phyloP scores from a whole-genome alignment of 2,113 vertebrate species.

The Apteryx owenii region DNA sequence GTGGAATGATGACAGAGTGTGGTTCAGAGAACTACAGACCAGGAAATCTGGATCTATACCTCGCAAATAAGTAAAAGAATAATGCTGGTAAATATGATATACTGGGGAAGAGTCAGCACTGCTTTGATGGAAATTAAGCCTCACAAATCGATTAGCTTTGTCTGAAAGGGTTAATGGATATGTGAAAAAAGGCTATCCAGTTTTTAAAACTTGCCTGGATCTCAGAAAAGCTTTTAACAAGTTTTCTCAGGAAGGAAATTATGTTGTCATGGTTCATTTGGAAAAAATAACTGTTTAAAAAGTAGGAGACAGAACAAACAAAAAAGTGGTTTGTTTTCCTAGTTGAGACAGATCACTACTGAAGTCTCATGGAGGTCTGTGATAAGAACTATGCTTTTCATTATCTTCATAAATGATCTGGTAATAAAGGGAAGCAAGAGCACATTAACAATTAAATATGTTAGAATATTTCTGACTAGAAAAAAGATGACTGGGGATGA shows the following conservation, averaged over 20 bases:
- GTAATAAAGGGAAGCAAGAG: background rate
- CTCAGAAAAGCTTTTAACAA: background rate
- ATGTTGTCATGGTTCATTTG: background rate
- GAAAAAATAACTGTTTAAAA: background rate
- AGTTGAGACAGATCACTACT: background rate
- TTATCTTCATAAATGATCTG: background rate
- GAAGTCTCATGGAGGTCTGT: background rate
- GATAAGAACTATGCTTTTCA: background rate
- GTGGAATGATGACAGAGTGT: background rate
- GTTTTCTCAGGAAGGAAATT: background rate
- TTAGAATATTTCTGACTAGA: background rate
- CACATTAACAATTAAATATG: fast-evolving
- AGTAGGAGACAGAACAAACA: background rate
- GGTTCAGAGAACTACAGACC: background rate
- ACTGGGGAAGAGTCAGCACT: background rate
- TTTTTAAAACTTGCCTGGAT: background rate
- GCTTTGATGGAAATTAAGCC: background rate
- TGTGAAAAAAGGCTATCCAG: background rate
- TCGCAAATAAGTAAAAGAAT: background rate
- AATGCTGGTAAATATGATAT: background rate
- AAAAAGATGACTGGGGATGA: background rate
- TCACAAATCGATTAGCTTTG: background rate
- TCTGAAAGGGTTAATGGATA: background rate
- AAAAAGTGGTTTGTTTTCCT: background rate
- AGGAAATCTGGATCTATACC: background rate